phyloP scores from a whole-genome alignment of 2,888 invertebrate genomes.

The Camptogramma bilineatum region DNA sequence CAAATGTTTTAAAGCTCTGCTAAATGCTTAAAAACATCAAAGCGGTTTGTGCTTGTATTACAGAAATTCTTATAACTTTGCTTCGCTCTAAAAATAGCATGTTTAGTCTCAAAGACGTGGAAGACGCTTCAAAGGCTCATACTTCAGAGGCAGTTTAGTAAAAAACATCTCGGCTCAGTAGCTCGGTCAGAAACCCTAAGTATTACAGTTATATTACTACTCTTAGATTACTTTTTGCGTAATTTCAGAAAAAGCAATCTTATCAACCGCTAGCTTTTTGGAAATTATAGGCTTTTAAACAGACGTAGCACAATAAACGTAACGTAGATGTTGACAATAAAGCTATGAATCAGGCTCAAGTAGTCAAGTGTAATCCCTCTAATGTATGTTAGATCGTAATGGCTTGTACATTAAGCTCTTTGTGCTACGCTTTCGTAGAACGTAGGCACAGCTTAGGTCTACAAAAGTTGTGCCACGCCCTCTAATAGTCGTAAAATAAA shows the following conservation, averaged over 20 bases:
- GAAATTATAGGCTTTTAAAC: background rate
- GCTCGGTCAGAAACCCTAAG: conserved; percentile 1
- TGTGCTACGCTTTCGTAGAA: background rate
- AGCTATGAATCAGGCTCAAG: conserved; percentile 1
- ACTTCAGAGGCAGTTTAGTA: conserved; percentile 18
- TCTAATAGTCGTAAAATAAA: background rate
- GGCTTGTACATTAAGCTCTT: background rate
- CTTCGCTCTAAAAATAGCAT: conserved; percentile 26
- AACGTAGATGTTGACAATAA: background rate
- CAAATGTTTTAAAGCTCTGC: background rate
- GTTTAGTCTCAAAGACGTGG: conserved; percentile 20
- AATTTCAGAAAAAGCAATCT: background rate
- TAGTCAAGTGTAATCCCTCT: background rate
- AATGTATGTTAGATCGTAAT: background rate
- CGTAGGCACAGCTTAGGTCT: background rate
- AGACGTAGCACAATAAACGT: too few relatives aligned
- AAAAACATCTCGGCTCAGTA: conserved; percentile 28
- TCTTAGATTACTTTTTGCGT: background rate
- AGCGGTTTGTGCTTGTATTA: conserved; percentile 1
- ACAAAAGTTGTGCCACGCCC: background rate
- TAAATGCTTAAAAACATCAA: background rate
- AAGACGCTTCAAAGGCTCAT: conserved; percentile 29
- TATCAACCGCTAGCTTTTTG: background rate
- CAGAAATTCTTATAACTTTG: conserved; percentile 25
- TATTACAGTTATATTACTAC: background rate